Conservation (phyloP, 2,113 vertebrate genomes). For the Solea solea region DNA sequence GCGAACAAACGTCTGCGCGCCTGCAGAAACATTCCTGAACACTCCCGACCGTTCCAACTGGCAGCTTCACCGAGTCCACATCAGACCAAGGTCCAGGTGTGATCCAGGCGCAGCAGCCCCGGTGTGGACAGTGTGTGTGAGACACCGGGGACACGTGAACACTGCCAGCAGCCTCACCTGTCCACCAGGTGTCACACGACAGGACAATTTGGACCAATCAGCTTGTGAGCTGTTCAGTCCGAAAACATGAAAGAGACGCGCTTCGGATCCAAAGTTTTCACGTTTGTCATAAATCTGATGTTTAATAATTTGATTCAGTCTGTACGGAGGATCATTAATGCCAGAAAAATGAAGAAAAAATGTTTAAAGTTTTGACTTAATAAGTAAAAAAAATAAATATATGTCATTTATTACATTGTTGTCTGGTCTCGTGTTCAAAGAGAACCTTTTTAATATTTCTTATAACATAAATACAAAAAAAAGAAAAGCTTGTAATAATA, state of each 20-base stretch:
- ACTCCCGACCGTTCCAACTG: neutral
- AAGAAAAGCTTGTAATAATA: too few relatives aligned
- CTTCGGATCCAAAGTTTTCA: neutral
- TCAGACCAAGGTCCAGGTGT: constrained; percentile 1
- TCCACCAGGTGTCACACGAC: neutral
- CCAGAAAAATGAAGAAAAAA: too few relatives aligned
- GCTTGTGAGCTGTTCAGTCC: neutral
- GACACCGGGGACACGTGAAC: too few relatives aligned
- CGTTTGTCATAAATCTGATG: neutral
- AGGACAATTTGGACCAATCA: neutral
- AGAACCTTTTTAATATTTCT: too few relatives aligned
- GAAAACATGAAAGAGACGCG: neutral
- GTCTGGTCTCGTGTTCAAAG: too few relatives aligned
- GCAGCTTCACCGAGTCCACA: neutral
- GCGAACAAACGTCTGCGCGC: neutral
- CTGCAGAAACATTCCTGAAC: constrained; percentile 38
- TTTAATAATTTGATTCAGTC: neutral
- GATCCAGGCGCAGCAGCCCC: neutral
- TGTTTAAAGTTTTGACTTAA: too few relatives aligned
- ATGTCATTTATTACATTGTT: too few relatives aligned
- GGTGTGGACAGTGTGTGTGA: too few relatives aligned
- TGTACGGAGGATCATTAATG: neutral
- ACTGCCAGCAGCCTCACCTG: neutral
- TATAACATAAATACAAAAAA: too few relatives aligned
- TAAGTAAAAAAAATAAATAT: too few relatives aligned